Base-by-base conservation (phyloP, 2,797 vertebrate genomes). In the Zenarchopterus dispar region DNA sequence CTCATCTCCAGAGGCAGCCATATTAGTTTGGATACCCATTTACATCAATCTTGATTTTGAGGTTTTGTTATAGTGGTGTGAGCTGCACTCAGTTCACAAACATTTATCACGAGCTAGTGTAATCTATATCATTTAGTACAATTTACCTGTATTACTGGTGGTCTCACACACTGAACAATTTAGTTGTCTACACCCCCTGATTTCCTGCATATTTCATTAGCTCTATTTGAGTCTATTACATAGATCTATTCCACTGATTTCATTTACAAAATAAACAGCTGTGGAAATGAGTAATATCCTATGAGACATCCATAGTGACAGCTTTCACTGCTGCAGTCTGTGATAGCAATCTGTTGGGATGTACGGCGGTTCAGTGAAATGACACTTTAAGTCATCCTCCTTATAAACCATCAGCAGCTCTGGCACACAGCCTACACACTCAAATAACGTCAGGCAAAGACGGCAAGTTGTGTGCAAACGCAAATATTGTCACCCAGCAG, bases 1-100 rank as follows among this genome's bases (percentile, higher is more conserved):
- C 70, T 70, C 56, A 78, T 82, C 77, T 82, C 70, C 77, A 70
- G 53, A 18, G 48, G 72, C 70, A 58, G 64, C 55, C 73, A 79
- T 74, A 77, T 80, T 70, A 67, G 55, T 78, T 62, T 78, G 61
- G 57, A 75, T 56, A 72, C 52, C 69, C 62, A 36, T 77, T 81
- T 65, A 28, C 67, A 62, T 73, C 75, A 50, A 24, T 26, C 31
- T 70, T 54, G 70, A 73, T 82, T n/a, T 75, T 77, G 52, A 56
- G 62, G 22, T 59, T 81, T 60, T 79, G 28, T 63, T 56, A 57
- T 70, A 65, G 66, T 53, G 39, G 39, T 61, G 56, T 61, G 36
- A 26, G 36, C 43, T 57, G 45, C 6, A 46, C 17, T 46, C 17
- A 42, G 7, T 1, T 24, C n/a, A 31, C 18, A 41, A 19, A 42